Base-by-base conservation (phyloP, 2,888 invertebrate species). In the Globia sparganii region DNA sequence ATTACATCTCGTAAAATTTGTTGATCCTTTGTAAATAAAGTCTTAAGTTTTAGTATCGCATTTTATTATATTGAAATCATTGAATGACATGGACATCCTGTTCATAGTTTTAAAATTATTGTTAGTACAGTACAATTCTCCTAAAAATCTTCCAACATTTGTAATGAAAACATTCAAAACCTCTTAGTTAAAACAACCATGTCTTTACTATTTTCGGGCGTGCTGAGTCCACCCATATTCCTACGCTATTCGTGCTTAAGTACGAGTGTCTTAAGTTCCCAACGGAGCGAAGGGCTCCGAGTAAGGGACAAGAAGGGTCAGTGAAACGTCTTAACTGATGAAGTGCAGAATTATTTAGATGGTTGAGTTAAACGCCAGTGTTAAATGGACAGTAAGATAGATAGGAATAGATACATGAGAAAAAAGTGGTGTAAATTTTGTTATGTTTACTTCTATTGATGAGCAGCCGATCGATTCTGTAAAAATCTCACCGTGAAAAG, bases 321-420 rank as follows among this genome's bases (percentile, higher is more conserved):
- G 67, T 64, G 86, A 78, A 79, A 77, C 64, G 62, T 82, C 87
- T 80, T 78, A 85, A 81, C 83, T 84, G 86, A 82, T 86, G 86
- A 83, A 87, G 71, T 68, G 73, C 25, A 77, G 84, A 86, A 87
- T 87, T 81, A 87, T 87, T 87, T 84, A 87, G 84, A 72, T 53
- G 58, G 61, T 5, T 72, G 59, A 56, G 70, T 72, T 76, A 73
- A 62, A 74, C 78, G 72, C 13, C 69, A 70, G 66, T 72, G 77
- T 76, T 80, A 84, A 72, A 84, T 81, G 68, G 78, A 78, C 59
- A 64, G 65, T 18, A 62, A 75, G 69, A 9, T 46, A 65, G 15
- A 64, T 71, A 31, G 34, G 9, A 81, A 21, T 65, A 31, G 49
- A 58, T 6, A 25, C 11, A 2, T 31, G 21, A 46, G 46, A 65